Evolutionary conservation across 2,797 vertebrate species (phyloP), one percentile per base, ranked within the genome.

Genomic region (Melanotaenia parkinsoni): DNA sequence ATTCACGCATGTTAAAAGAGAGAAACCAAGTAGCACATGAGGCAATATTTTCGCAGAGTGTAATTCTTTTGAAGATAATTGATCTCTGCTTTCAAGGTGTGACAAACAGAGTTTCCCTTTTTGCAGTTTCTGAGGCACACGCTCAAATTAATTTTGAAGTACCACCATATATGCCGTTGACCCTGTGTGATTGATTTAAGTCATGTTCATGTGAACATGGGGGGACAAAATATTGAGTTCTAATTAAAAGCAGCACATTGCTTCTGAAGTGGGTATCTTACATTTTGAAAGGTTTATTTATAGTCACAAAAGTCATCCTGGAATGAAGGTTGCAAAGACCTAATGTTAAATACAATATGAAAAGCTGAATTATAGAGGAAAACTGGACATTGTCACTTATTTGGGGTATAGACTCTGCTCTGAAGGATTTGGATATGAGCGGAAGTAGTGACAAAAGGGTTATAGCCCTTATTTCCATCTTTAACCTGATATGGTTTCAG

Each of bases 21-120:
- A 14, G 43, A 51, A 7, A 60, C 63, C 37, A 65, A 74, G 53
- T 59, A 60, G 24, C 58, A 60, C 22, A 16, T 26, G 56, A 53
- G 35, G 77, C 59, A 76, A 73, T 76, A 68, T 79, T 81, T 86
- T 37, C 33, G 40, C 62, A 28, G 20, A 35, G 56, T 45, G 51
- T 70, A 70, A 63, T 80, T 81, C 80, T 78, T 90, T 87, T 89
- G 81, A 88, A 83, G 75, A 81, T 88, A 79, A 84, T 77, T 83
- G 70, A 53, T 56, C 12, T 11, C 53, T 32, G 67, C 70, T 79
- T 75, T 83, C 65, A 72, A 63, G 56, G 67, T 81, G 80, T 78
- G 80, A 82, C 67, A 64, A 79, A 81, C 3, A 18, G 26, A 26
- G 69, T 77, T 82, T 86, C 62, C 50, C 18, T 35, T 72, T 63